Percentiles rank a stretch among this genome's conserved stretches.
Conservation (phyloP, 2,797 vertebrate species). For the Pseudochaenichthys georgianus region DNA sequence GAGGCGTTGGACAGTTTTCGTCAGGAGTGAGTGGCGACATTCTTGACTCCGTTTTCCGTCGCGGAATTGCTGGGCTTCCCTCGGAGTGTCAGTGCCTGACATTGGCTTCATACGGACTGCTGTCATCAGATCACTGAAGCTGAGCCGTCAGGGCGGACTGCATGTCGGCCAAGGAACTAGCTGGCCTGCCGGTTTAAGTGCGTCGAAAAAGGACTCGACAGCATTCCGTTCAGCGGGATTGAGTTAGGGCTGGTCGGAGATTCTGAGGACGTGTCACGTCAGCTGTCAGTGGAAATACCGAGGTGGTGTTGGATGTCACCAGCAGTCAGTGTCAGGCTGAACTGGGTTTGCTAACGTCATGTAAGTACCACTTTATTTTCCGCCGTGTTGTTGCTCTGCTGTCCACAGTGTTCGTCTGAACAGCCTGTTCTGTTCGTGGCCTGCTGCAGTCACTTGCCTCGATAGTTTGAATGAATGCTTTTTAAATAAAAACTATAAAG, state of each 20-base stretch:
- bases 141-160: slow-evolving; percentile 34
- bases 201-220: not conserved
- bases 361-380: slow-evolving; percentile 69
- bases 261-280: slow-evolving; percentile 71
- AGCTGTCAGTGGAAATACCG: slow-evolving; percentile 63
- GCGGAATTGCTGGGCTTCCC: slow-evolving; percentile 59
- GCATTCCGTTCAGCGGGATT: slow-evolving; percentile 9
- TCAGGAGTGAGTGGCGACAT: not conserved
- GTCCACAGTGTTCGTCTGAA: not conserved
- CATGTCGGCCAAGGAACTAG: slow-evolving; percentile 24
- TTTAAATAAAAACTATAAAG: slow-evolving; percentile 30
- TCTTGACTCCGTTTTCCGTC: slow-evolving; percentile 34
- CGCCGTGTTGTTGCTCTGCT: not conserved
- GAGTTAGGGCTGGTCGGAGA: slow-evolving; percentile 48
- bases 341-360: slow-evolving; percentile 80
- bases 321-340: slow-evolving; percentile 52
- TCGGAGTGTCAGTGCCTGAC: slow-evolving; percentile 74
- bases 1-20: not conserved
- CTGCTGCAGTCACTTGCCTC: slow-evolving; percentile 24
- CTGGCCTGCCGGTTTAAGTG: slow-evolving; percentile 23
- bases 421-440: slow-evolving; percentile 42
- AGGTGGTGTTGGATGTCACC: slow-evolving; percentile 82
- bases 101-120: slow-evolving; percentile 62
- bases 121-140: slow-evolving; percentile 37
- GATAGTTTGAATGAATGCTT: not conserved